Evolutionary conservation across 2,888 invertebrate genomes (phyloP).

Genomic region (Invenusta paracnida): DNA sequence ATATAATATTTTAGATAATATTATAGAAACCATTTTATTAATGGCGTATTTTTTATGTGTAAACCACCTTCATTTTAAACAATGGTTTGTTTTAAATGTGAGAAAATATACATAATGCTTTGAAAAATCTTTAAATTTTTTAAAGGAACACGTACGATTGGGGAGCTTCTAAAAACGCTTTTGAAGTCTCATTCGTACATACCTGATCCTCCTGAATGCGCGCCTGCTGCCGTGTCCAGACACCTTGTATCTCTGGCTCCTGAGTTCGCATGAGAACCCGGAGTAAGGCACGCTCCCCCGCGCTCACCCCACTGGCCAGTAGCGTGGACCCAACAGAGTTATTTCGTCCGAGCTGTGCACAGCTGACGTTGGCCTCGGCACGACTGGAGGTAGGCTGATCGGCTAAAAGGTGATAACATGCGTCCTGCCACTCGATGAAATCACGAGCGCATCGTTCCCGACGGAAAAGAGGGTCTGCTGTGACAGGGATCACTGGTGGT

Average conservation of each 20-base stretch:
- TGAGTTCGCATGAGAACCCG: not conserved
- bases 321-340: not conserved
- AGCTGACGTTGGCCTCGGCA: not conserved
- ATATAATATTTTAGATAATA: no score
- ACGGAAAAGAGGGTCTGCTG: not conserved
- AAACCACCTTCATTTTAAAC: no score
- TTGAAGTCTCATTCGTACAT: no score
- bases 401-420: not conserved
- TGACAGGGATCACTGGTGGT: not conserved
- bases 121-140: no score
- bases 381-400: not conserved
- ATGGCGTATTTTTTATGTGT: no score
- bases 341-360: not conserved
- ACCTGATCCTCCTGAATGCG: no score
- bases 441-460: not conserved
- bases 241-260: not conserved
- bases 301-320: not conserved
- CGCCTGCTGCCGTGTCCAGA: not conserved
- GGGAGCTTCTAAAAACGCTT: no score
- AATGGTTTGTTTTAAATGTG: no score
- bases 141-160: no score
- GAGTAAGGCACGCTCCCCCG: not conserved
- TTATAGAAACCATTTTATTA: no score
- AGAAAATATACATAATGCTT: no score
- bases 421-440: not conserved